Evolutionary conservation across 1,140 invertebrate genomes (phyloP), one percentile per base, ranked within the genome.

Genomic region (Zophobas atratus): DNA sequence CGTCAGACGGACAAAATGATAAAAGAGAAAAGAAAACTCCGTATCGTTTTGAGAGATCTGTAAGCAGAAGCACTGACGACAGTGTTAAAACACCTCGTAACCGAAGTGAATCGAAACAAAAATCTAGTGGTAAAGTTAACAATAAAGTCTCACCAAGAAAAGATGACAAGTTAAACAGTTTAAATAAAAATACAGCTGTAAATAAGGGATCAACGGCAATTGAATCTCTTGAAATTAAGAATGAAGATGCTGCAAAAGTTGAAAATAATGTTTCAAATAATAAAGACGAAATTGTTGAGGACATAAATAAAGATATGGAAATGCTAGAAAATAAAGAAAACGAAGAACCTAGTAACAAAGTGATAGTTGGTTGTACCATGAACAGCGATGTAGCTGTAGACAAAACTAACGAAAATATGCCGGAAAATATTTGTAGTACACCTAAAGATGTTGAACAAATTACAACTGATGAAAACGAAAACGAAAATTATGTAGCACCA

Each of bases 41-140:
- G 1, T 51, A 51, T 39, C n/a, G 1, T 55, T 55, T 49, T 51
- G 70, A 72, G 8, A 4, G 48, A 8, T 72, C 70, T 70, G 41
- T 70, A 1, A 70, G 41, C 33, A 43, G 33, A 48, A 46, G 38
- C 38, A 70, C 6, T 46, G 32, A 38, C 3, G 72, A 60, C 3
- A 35, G 32, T 72, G 43, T 43, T 1, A 72, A 72, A 53, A 72
- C 55, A 41, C 49, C 49, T 51, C 70, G 48, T 33, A 41, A 67
- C 41, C 60, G 48, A 36, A 36, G 36, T 56, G 38, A 73, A 73
- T 20, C 71, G 33, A 73, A 38, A 49, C 34, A 72, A 72, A 72
- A 8, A 8, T 2, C 70, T n/a, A 55, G 6, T 63, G 33, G 6
- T 32, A 73, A 39, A 73, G 6, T 38, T 4, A 73, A 56, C 6